A percentile compares a stretch with the other conserved stretches of the same genome.
Conservation (phyloP, 2,797 vertebrate species). For the Epinephelus malabaricus region DNA sequence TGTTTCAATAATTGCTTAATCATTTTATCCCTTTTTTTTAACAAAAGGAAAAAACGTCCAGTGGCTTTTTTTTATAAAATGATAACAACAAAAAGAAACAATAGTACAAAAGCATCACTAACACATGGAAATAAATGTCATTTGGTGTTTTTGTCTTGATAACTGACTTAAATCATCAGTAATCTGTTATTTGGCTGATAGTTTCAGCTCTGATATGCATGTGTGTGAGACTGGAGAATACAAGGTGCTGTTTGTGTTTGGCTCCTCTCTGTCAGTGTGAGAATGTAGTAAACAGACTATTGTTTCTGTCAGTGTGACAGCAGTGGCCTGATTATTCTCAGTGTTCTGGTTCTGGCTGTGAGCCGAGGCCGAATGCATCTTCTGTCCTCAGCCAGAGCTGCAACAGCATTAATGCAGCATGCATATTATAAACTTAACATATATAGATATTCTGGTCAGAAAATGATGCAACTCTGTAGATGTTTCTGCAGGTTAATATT, state of each 20-base stretch:
- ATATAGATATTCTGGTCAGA: no score
- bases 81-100: no score
- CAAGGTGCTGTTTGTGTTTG: not conserved
- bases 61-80: no score
- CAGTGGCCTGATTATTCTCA: constrained; percentile 8
- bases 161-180: not conserved
- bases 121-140: no score
- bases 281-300: constrained; percentile 5
- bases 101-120: no score
- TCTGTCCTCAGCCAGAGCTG: not conserved
- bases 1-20: no score
- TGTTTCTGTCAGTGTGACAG: constrained; percentile 2
- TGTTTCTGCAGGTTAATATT: not conserved
- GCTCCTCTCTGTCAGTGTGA: not conserved
- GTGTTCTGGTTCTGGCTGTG: not conserved
- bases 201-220: not conserved
- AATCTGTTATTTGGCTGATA: not conserved
- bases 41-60: no score
- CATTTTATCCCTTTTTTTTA: no score
- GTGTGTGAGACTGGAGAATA: not conserved
- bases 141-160: no score
- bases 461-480: no score
- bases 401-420: not conserved
- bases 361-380: not conserved
- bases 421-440: no score